phyloP scores from a whole-genome alignment of 2,888 invertebrate species.

The Ochropleura plecta region DNA sequence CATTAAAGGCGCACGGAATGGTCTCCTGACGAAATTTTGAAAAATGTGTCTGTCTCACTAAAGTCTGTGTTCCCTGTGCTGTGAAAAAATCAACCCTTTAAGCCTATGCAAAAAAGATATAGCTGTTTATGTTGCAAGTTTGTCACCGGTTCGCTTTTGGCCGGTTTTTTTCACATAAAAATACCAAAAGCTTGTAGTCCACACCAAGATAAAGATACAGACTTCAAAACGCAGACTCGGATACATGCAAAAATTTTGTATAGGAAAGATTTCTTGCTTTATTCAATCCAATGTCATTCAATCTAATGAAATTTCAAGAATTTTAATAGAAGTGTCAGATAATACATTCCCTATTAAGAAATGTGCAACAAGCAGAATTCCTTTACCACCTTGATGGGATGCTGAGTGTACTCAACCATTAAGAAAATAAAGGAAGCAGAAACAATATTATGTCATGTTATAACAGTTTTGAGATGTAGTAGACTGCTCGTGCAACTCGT shows the following conservation, averaged over 20 bases:
- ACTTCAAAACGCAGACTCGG: background rate
- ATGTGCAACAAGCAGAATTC: background rate
- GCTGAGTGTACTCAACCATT: background rate
- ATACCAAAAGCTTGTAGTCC: background rate
- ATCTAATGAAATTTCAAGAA: background rate
- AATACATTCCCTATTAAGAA: constrained; percentile 4
- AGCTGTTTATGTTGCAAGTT: no score
- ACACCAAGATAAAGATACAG: background rate
- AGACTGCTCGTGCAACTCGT: background rate
- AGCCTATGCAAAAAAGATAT: no score
- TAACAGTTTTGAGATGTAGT: background rate
- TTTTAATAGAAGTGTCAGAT: constrained; percentile 1
- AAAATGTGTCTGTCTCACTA: no score
- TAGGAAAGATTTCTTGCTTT: background rate
- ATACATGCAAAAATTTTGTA: background rate
- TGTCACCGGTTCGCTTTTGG: no score
- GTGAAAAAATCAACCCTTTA: no score
- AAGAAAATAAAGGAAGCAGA: background rate
- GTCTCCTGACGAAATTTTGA: no score
- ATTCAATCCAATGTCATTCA: background rate
- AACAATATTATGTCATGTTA: background rate
- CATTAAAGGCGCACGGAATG: no score
- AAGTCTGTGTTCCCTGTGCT: no score
- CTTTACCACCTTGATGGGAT: constrained; percentile 1
- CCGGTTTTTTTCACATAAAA: background rate